Base-by-base conservation (phyloP, 1,140 invertebrate species). In the Lepidostoma basale region DNA sequence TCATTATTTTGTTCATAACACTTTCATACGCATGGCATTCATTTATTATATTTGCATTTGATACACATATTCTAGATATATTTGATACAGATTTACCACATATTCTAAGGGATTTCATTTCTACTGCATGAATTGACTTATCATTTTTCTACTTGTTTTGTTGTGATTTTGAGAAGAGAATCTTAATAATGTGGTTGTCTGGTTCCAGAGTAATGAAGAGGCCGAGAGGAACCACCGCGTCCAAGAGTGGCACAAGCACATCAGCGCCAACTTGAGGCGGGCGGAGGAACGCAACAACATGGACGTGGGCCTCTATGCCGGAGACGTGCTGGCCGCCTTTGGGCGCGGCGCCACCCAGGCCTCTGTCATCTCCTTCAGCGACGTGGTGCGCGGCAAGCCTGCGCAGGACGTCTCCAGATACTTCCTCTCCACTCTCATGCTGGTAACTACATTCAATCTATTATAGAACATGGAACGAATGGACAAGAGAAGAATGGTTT, bases 161-260 rank as follows among this genome's bases (percentile, higher is more conserved):
- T 6, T 36, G 14, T 36, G 14, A 36, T 36, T 36, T 36, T 3
- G 33, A 36, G 9, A 36, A 36, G 14, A 36, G 10, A 5, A 5
- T n/a, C 33, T 36, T n/a, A n/a, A 6, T 6, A 2, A 36, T 52
- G 2, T 52, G 3, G n/a, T n/a, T n/a, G n/a, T n/a, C n/a, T n/a
- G 6, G 33, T 64, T 62, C 6, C 25, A 72, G 70, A 45, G 39
- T 26, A 18, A 23, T n/a, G 70, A 72, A 20, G 56, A 65, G 25
- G 58, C 60, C 23, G 72, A 73, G 25, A 39, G 64, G 4, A 23
- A 47, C 3, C 70, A 70, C 23, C 59, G 62, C 5, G 62, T 73
- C 10, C 60, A 73, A 47, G 68, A 69, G 25, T 73, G 72, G 72
- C 68, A 73, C 39, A 14, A 54, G 9, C 70, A 60, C 25, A 65